Base-by-base conservation (phyloP, 2,888 invertebrate species). In the Mythimna pallens region DNA sequence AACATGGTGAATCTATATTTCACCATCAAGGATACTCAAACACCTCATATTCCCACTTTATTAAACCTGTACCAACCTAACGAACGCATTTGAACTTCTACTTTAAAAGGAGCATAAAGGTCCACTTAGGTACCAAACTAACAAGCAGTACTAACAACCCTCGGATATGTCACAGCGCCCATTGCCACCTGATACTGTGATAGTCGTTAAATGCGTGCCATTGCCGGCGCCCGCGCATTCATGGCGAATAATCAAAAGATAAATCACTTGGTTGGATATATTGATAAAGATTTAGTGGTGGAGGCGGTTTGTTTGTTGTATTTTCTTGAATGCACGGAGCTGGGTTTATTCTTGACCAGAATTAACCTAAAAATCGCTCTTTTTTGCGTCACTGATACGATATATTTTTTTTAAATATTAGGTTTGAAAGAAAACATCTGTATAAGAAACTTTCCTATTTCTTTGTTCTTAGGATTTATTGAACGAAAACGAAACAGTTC, bases 71-170 rank as follows among this genome's bases (percentile, higher is more conserved):
- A 78, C 61, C 22, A 68, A 76, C 63, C 65, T 84, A 84, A 83
- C 77, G 71, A 83, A 81, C 65, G 74, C 68, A 81, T 82, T 85
- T 80, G 74, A 85, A 74, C 58, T 70, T 66, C 59, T 25, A 55
- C 87, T 86, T 80, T 87, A 87, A 81, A 91, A 87, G 91, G 90
- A 77, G 76, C 83, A 86, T 87, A 87, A 87, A 86, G 83, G 86
- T 78, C 83, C 86, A 84, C 86, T 86, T 85, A 82, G 65, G 82
- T 86, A 89, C 90, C 91, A 92, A 93, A 89, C 87, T 86, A 89
- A 91, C 91, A 92, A 93, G 90, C 86, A 88, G 82, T 87, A 87
- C 89, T 92, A 91, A 92, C 91, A 91, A 91, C 88, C 87, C 82
- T 69, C 69, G 79, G 75, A 82, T 81, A 87, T 84, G 86, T 86